Conservation (phyloP, 2,113 vertebrate species). For the Tonatia bakeri region DNA sequence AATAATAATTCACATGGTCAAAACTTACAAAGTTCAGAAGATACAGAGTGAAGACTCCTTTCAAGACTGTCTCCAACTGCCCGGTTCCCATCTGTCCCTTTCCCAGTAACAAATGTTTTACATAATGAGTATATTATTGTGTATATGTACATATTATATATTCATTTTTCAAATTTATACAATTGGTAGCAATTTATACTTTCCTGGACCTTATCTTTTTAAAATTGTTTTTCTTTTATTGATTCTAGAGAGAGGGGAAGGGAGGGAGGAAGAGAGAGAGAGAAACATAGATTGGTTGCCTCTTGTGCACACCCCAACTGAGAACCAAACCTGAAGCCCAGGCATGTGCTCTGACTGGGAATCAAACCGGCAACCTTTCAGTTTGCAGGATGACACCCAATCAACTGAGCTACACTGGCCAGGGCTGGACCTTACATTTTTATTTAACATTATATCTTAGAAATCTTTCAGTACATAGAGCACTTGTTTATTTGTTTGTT, state of each 20-base stretch:
- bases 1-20: background rate
- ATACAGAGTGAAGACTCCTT: background rate
- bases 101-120: background rate
- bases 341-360: too few relatives aligned
- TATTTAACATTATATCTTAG: background rate
- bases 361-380: too few relatives aligned
- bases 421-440: background rate
- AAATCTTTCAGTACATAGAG: background rate
- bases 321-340: too few relatives aligned
- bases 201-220: background rate
- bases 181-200: background rate
- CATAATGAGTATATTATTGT: background rate
- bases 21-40: background rate
- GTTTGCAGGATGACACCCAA: too few relatives aligned
- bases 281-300: too few relatives aligned
- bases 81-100: background rate
- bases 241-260: too few relatives aligned
- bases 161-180: background rate
- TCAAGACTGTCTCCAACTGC: background rate
- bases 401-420: too few relatives aligned
- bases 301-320: too few relatives aligned
- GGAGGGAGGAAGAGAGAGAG: too few relatives aligned
- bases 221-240: too few relatives aligned
- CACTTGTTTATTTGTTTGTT: background rate
- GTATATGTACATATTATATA: background rate